Percentiles rank a stretch among this genome's conserved stretches.
phyloP scores from a whole-genome alignment of 2,888 invertebrate species.

The Platerodrilus igneus region DNA sequence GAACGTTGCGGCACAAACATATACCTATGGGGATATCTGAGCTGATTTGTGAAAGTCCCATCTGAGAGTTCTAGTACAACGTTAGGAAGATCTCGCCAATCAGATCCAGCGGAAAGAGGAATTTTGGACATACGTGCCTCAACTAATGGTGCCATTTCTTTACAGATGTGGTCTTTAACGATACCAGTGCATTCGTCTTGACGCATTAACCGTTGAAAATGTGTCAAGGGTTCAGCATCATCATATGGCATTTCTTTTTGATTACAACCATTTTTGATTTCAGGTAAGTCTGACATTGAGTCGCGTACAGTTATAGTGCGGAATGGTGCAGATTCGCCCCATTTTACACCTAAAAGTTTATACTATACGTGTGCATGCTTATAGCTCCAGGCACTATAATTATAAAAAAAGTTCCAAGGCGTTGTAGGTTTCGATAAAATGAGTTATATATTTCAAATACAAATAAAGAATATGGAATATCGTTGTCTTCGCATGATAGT shows the following conservation, averaged over 20 bases:
- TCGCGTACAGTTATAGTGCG: constrained; percentile 74
- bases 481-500: too few relatives aligned
- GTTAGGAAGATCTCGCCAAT: constrained; percentile 85
- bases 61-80: constrained; percentile 64
- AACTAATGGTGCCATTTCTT: constrained; percentile 76
- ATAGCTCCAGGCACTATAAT: too few relatives aligned
- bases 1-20: constrained; percentile 7
- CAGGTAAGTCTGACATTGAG: constrained; percentile 77
- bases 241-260: constrained; percentile 67
- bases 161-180: constrained; percentile 71
- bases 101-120: constrained; percentile 69
- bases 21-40: constrained; percentile 53
- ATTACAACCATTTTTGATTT: constrained; percentile 67
- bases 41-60: constrained; percentile 60
- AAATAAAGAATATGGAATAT: too few relatives aligned
- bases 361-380: too few relatives aligned
- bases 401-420: too few relatives aligned
- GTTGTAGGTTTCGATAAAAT: too few relatives aligned
- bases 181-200: constrained; percentile 37
- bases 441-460: too few relatives aligned
- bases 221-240: constrained; percentile 63
- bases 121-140: constrained; percentile 73
- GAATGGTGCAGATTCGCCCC: constrained; percentile 68
- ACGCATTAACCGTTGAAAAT: constrained; percentile 71
- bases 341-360: constrained; percentile 51